Evolutionary conservation across 2,113 vertebrate species (phyloP), one percentile per base, ranked within the genome.

Genomic region (Mormyrus iriodes): DNA sequence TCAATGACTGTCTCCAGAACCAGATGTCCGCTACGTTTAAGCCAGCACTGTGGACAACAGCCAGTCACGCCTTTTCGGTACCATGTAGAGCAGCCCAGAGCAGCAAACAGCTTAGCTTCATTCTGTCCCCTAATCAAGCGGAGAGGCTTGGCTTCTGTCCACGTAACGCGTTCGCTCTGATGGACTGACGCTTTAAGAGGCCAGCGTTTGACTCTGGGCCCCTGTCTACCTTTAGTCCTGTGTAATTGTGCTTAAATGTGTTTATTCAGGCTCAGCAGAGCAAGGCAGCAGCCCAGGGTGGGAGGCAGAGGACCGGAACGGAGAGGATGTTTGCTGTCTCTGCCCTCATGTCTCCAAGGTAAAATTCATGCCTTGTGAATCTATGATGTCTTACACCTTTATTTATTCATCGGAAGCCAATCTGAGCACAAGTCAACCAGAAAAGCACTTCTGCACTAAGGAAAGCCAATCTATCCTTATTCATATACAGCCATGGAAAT

Each of bases 161-260:
- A 42, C 0, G 15, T 10, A 19, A 2, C 2, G 31, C 27, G n/a
- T 17, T 76, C 69, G 4, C 69, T 39, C 69, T 39, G 69, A 35
- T 15, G 8, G 31, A 35, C 31, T 17, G 31, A 31, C 1, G 15
- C 73, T 42, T 79, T 17, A 0, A 39, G 39, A 44, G 39, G 44
- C 8, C 82, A 12, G 82, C 17, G 39, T 44, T 48, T 19, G 3
- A 9, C 42, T 48, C 24, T 21, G 10, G 21, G 21, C 7, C 44
- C 82, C 17, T 48, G 82, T 48, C 2, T 84, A 42, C 39, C 10
- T 48, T 44, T 48, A 82, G 76, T 44, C 31, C 76, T 24, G 76
- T 17, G 44, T 46, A 24, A 84, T 84, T 84, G 82, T 84, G 82
- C 44, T 84, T 84, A 84, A 84, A 84, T 84, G 39, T 84, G 44